These are phyloP conservation scores for Silurus meridionalis DNA, from an alignment of 2,113 vertebrate genomes.

Conservation along the genomic window DNA sequence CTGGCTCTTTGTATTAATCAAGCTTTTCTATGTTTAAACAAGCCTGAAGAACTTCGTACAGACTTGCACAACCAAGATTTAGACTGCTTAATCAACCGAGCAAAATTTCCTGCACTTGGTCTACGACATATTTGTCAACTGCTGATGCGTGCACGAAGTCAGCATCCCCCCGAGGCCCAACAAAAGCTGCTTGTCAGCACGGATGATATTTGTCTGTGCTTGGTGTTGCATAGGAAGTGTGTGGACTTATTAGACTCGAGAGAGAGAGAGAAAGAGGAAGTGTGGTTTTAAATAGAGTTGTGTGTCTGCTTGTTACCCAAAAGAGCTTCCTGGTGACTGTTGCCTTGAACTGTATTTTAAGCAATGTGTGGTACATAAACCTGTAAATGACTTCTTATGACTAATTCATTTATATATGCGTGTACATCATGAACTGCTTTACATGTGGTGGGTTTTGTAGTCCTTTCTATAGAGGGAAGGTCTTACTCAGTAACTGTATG, in stretches of 20 bases:
- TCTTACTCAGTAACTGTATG: background rate
- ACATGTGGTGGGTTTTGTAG: no score
- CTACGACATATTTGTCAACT: background rate
- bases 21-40: background rate
- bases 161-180: background rate
- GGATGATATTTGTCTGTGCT: background rate
- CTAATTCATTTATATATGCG: background rate
- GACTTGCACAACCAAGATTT: background rate
- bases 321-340: background rate
- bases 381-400: background rate
- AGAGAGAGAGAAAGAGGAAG: constrained; percentile 12
- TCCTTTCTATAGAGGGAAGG: no score
- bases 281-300: background rate
- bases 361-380: background rate
- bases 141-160: background rate
- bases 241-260: background rate
- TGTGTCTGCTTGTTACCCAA: background rate
- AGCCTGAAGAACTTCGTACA: background rate
- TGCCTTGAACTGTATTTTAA: background rate
- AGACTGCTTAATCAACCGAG: background rate
- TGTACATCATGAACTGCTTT: background rate
- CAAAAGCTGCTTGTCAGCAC: background rate
- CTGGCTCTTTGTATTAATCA: background rate
- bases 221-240: constrained; percentile 16
- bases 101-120: background rate